These are phyloP conservation scores for Scartelaos histophorus DNA, from an alignment of 2,113 vertebrate species.

Conservation along the genomic window DNA sequence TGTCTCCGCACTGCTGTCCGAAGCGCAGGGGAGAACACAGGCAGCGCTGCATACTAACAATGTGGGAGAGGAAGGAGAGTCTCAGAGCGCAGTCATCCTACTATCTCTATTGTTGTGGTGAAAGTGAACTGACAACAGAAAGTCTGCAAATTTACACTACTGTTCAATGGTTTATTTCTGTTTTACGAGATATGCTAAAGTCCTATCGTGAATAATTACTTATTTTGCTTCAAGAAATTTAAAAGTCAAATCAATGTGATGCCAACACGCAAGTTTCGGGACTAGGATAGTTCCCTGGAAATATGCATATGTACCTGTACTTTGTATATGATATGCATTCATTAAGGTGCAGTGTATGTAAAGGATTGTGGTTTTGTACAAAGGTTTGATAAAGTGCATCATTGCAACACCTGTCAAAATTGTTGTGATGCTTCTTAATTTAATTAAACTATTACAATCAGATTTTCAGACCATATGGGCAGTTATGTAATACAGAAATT, in stretches of 20 bases:
- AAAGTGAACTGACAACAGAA: neutral
- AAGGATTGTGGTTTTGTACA: neutral
- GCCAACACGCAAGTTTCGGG: too few species aligned
- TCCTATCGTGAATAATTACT: too few species aligned
- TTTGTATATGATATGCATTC: neutral
- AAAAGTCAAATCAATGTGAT: too few species aligned
- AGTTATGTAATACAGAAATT: neutral
- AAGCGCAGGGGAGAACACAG: constrained; percentile 23
- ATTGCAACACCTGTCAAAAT: neutral
- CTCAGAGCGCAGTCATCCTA: neutral
- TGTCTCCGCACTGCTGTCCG: constrained; percentile 29
- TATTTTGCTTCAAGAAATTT: too few species aligned
- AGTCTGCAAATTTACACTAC: neutral
- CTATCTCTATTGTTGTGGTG: neutral
- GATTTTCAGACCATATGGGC: neutral
- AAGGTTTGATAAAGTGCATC: neutral
- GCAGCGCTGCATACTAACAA: constrained; percentile 43
- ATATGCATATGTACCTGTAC: neutral
- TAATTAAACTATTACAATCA: neutral
- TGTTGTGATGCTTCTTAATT: neutral
- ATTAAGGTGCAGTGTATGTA: neutral
- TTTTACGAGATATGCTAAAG: too few species aligned
- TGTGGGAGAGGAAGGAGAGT: constrained; percentile 36
- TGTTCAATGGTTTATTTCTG: too few species aligned
- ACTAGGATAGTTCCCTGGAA: too few species aligned